These are phyloP conservation scores for Triplophysa bombifrons DNA, from an alignment of 2,797 vertebrate species.

Conservation along the genomic window DNA sequence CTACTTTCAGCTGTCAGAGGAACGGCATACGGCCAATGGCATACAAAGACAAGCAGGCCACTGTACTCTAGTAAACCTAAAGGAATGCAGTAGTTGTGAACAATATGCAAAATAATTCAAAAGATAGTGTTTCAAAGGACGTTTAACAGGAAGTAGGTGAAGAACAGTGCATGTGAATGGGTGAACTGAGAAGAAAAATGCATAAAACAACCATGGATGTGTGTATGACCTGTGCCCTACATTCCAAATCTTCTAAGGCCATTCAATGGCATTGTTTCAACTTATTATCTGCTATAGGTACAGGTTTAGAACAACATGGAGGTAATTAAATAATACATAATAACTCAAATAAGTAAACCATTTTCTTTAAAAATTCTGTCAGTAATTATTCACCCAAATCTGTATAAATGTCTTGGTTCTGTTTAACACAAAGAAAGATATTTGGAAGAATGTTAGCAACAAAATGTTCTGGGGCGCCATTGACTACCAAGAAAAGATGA, in stretches of 20 bases:
- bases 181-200: not conserved
- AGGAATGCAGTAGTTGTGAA: constrained; percentile 57
- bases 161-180: constrained; percentile 59
- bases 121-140: constrained; percentile 52
- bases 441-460: too few relatives aligned
- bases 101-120: constrained; percentile 58
- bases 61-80: constrained; percentile 53
- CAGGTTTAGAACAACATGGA: too few relatives aligned
- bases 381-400: too few relatives aligned
- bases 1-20: constrained; percentile 50
- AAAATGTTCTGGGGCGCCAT: too few relatives aligned
- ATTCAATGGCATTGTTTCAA: not conserved
- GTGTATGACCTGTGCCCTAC: not conserved
- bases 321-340: too few relatives aligned
- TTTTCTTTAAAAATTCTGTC: not conserved
- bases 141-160: constrained; percentile 23
- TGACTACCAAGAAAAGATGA: too few relatives aligned
- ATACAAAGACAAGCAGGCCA: constrained; percentile 50
- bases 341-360: too few relatives aligned
- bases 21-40: constrained; percentile 34
- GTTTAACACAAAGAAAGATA: too few relatives aligned
- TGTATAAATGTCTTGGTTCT: too few relatives aligned
- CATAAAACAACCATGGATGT: not conserved
- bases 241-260: not conserved
- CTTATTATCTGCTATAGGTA: too few relatives aligned